Evolutionary conservation across 2,888 invertebrate genomes (phyloP).

Genomic region (Mamestra brassicae): DNA sequence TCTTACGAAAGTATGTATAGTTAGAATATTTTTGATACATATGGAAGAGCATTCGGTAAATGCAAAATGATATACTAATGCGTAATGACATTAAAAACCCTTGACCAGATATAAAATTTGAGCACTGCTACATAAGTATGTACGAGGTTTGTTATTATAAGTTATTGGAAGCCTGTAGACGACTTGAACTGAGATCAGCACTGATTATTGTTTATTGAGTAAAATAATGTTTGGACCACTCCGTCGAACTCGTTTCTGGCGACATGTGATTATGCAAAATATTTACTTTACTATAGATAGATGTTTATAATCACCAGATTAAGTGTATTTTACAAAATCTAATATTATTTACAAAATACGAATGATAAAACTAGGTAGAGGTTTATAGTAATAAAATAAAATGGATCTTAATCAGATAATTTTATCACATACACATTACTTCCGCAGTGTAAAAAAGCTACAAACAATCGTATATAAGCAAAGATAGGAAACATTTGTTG

Average conservation of each 20-base stretch:
- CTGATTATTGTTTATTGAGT: conserved; percentile 56
- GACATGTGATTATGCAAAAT: conserved; percentile 65
- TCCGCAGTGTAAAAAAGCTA: conserved; percentile 77
- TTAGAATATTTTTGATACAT: conserved; percentile 61
- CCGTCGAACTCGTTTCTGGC: conserved; percentile 61
- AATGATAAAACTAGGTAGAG: conserved; percentile 82
- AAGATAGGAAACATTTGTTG: conserved; percentile 75
- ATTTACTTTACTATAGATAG: conserved; percentile 61
- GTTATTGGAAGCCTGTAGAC: conserved; percentile 42
- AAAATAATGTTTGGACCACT: conserved; percentile 69
- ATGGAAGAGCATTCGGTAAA: conserved; percentile 66
- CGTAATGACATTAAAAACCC: conserved; percentile 37
- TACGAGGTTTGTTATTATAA: conserved; percentile 36
- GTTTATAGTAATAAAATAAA: conserved; percentile 84
- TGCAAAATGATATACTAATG: conserved; percentile 56
- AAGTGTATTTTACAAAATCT: conserved; percentile 82
- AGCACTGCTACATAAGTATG: conserved; percentile 56
- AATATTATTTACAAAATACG: conserved; percentile 86
- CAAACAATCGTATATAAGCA: conserved; percentile 74
- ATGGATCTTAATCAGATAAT: conserved; percentile 85
- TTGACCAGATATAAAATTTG: conserved; percentile 55
- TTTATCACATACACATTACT: conserved; percentile 87
- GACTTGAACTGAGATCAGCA: conserved; percentile 60
- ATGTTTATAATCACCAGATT: conserved; percentile 72
- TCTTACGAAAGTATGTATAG: conserved; percentile 59